Evolutionary conservation across 2,113 vertebrate genomes (phyloP), one percentile per base, ranked within the genome.

Genomic region (Clinocottus analis): DNA sequence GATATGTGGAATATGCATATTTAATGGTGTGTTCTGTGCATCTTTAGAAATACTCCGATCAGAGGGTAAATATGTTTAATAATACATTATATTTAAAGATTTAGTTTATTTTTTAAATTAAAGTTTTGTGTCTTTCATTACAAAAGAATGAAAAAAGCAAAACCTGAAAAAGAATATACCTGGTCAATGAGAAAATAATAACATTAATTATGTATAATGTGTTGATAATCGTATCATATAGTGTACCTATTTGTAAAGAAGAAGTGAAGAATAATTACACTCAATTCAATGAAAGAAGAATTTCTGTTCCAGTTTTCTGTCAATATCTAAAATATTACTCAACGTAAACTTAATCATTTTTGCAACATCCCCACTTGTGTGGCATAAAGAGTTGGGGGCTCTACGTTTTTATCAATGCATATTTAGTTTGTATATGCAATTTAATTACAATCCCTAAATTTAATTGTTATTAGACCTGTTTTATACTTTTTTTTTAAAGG

Each of bases 401-500:
- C 2, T 49, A 21, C 39, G 39, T 33, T 5, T 68, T 58, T 75
- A 45, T n/a, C 53, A 49, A 29, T 61, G 5, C 72, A 25, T 55
- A 25, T 71, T 12, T 33, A 14, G 17, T 37, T 49, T 77, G n/a
- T 29, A 23, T 68, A 31, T 74, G 37, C 2, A 23, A 19, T 79
- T 51, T 5, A 53, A 67, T 47, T 41, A 13, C 41, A 71, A 35
- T 27, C 47, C 43, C 2, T 31, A 49, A 39, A 59, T 51, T 39
- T 1, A 16, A 25, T 0, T 21, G 16, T 37, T 45, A 58, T 58
- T n/a, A 47, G 25, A 77, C 31, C 47, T 31, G 10, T 35, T 2
- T 79, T 2, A 11, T 1, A 37, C 4, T 1, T 29, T 41, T 43
- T 43, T 43, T 43, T 55, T 25, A 53, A 64, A 31, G 7, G 0